phyloP scores from a whole-genome alignment of 2,888 invertebrate genomes.

The Cosmia trapezina region DNA sequence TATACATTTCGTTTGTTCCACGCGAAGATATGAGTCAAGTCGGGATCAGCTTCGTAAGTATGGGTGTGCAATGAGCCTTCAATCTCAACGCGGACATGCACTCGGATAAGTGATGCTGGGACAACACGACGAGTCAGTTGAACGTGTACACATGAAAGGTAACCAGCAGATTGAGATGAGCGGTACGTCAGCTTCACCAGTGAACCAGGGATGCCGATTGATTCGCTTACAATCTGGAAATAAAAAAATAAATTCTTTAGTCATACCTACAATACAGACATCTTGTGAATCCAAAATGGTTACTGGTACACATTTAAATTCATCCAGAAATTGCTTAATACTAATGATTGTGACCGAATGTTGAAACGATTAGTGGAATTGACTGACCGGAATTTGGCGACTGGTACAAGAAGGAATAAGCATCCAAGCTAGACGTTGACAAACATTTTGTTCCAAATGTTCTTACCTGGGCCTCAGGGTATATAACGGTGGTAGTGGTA shows the following conservation, averaged over 20 bases:
- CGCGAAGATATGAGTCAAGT: slow-evolving; percentile 98
- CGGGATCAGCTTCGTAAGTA: slow-evolving; percentile 98
- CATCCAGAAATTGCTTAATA: not conserved
- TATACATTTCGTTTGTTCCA: slow-evolving; percentile 99
- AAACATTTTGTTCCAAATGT: not conserved
- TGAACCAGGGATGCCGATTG: slow-evolving; percentile 98
- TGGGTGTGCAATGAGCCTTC: slow-evolving; percentile 98
- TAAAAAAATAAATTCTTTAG: not conserved
- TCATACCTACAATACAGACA: not conserved
- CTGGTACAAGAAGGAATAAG: not conserved
- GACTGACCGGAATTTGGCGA: not conserved
- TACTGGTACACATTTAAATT: not conserved
- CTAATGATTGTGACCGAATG: not conserved
- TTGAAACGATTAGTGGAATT: not conserved
- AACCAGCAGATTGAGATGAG: slow-evolving; percentile 98
- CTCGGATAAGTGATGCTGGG: slow-evolving; percentile 95
- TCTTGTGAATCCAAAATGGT: not conserved
- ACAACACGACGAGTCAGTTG: slow-evolving; percentile 95
- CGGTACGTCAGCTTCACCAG: slow-evolving; percentile 98
- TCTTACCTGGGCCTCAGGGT: slow-evolving; percentile 96
- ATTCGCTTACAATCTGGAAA: slow-evolving; percentile 97
- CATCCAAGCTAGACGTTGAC: not conserved
- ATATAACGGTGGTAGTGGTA: slow-evolving; percentile 95
- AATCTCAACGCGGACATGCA: slow-evolving; percentile 97
- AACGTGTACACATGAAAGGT: slow-evolving; percentile 97